Percentiles rank a stretch among this genome's conserved stretches.
Conservation (phyloP, 2,797 vertebrate species). For the Acipenser ruthenus region DNA sequence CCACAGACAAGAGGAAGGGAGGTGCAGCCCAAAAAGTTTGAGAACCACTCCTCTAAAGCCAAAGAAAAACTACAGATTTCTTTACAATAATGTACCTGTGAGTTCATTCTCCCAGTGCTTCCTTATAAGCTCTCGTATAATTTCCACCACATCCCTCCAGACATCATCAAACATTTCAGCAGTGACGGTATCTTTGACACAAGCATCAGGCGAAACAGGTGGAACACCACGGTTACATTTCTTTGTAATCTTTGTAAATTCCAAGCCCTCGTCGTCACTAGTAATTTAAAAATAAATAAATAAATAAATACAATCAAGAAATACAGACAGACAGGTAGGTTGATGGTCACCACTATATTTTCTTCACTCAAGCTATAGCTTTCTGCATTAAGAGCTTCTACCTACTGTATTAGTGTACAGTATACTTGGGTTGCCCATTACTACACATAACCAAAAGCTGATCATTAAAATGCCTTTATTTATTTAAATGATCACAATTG, state of each 20-base stretch:
- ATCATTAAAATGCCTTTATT: too few species aligned
- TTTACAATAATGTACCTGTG: constrained; percentile 44
- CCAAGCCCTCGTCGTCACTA: constrained; percentile 55
- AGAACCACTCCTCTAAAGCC: too few species aligned
- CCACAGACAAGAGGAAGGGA: too few species aligned
- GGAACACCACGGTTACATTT: constrained; percentile 53
- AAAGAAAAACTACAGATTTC: too few species aligned
- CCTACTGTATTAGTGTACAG: too few species aligned
- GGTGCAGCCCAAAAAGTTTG: too few species aligned
- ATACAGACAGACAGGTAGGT: neutral
- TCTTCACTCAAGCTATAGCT: too few species aligned
- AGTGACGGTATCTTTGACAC: constrained; percentile 58
- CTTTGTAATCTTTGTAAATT: constrained; percentile 39
- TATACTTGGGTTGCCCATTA: too few species aligned
- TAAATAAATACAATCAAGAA: too few species aligned
- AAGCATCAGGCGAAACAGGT: constrained; percentile 65
- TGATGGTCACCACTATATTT: neutral
- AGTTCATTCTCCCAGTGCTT: constrained; percentile 54
- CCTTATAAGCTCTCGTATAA: constrained; percentile 54
- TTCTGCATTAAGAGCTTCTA: too few species aligned
- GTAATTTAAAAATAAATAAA: constrained; percentile 35
- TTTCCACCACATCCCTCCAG: constrained; percentile 54
- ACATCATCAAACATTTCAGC: constrained; percentile 65
- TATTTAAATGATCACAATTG: too few species aligned
- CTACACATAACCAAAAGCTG: too few species aligned